Evolutionary conservation across 2,888 invertebrate species (phyloP).

Genomic region (Arrhopalites spinosus): DNA sequence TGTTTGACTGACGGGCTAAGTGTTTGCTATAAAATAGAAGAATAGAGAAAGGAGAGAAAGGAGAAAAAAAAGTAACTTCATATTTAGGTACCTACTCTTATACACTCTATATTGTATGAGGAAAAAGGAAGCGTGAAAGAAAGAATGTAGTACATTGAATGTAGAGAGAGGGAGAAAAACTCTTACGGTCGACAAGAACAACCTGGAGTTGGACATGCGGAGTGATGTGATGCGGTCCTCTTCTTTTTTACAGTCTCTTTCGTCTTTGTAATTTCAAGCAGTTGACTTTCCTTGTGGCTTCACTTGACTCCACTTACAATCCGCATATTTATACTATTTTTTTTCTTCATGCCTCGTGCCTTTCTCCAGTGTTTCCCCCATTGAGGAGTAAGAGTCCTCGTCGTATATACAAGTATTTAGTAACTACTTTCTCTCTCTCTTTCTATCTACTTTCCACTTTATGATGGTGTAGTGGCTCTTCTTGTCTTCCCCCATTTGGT

Average conservation of each 20-base stretch:
- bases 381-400: too few species aligned
- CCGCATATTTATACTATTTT: not conserved
- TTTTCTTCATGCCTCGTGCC: too few species aligned
- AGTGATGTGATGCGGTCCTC: constrained; percentile 19
- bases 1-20: too few species aligned
- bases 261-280: constrained; percentile 11
- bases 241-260: not conserved
- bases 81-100: not conserved
- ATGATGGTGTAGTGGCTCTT: too few species aligned
- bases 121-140: not conserved
- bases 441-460: not conserved
- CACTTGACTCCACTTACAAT: constrained; percentile 9
- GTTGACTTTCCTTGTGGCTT: constrained; percentile 8
- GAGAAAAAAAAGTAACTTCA: too few species aligned
- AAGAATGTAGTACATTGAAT: not conserved
- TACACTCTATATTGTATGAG: not conserved
- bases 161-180: not conserved
- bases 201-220: constrained; percentile 15
- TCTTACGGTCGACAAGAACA: not conserved
- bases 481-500: too few species aligned
- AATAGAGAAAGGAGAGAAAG: too few species aligned
- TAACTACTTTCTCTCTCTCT: not conserved
- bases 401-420: too few species aligned
- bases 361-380: too few species aligned
- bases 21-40: too few species aligned